Conservation (phyloP, 1,140 invertebrate species). For the Calephelis virginiensis region DNA sequence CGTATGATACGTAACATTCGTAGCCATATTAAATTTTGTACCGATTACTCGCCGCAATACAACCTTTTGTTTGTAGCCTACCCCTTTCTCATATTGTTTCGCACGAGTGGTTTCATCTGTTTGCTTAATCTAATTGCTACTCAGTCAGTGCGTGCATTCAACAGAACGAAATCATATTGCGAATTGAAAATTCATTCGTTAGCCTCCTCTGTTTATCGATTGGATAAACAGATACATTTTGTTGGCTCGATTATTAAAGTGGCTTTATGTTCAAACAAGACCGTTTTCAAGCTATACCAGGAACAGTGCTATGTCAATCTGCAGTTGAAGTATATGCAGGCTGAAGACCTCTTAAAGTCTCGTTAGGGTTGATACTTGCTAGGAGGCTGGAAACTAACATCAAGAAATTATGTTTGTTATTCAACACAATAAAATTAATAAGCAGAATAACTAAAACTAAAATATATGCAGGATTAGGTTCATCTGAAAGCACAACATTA, state of each 20-base stretch:
- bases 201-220: constrained; percentile 14
- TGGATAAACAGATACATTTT: background rate
- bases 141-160: constrained; percentile 59
- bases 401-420: too few relatives aligned
- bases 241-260: constrained; percentile 2
- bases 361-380: too few relatives aligned
- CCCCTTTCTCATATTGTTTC: constrained; percentile 61
- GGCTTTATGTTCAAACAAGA: background rate
- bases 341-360: too few relatives aligned
- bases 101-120: constrained; percentile 57
- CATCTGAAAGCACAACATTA: too few relatives aligned
- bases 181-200: constrained; percentile 21
- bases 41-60: constrained; percentile 34
- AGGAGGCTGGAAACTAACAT: too few relatives aligned
- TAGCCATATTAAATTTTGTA: constrained; percentile 28
- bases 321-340: too few relatives aligned
- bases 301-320: too few relatives aligned
- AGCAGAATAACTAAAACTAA: too few relatives aligned
- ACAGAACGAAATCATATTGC: constrained; percentile 56
- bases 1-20: background rate
- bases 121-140: constrained; percentile 72
- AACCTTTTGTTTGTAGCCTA: constrained; percentile 41
- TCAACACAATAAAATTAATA: too few relatives aligned
- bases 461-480: too few relatives aligned
- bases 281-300: too few relatives aligned